These are phyloP conservation scores for Okapia johnstoni DNA, from an alignment of 2,113 vertebrate species.

Conservation along the genomic window DNA sequence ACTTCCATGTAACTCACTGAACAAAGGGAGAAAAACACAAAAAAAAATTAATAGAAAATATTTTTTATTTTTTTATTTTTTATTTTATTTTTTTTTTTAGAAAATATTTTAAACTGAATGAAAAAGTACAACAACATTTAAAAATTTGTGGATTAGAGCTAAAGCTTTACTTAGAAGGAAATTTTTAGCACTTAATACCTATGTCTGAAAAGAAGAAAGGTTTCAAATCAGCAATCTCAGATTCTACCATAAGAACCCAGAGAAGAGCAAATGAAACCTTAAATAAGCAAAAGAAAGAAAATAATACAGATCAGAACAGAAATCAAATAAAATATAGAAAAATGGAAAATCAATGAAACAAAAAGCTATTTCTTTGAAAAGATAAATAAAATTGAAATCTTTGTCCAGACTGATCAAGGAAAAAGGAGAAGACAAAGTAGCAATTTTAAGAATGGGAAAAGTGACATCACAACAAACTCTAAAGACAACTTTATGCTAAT, in stretches of 20 bases:
- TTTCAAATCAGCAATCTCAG: background rate
- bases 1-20: background rate
- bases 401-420: background rate
- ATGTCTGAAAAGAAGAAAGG: background rate
- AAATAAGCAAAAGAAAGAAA: background rate
- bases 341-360: background rate
- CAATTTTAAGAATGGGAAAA: background rate
- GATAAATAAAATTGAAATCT: constrained; percentile 1
- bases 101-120: constrained; percentile 7
- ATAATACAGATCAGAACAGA: background rate
- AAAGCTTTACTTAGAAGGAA: background rate
- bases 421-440: background rate
- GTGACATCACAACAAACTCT: background rate
- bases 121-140: background rate
- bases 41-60: background rate
- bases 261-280: background rate
- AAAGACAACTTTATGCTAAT: background rate
- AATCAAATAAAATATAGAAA: background rate
- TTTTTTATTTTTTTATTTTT: no score
- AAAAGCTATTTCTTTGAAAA: background rate
- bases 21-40: background rate
- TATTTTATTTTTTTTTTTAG: no score
- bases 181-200: background rate
- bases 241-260: background rate
- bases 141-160: background rate